Base-by-base conservation (phyloP, 2,113 vertebrate genomes). In the Cinclus cinclus region DNA sequence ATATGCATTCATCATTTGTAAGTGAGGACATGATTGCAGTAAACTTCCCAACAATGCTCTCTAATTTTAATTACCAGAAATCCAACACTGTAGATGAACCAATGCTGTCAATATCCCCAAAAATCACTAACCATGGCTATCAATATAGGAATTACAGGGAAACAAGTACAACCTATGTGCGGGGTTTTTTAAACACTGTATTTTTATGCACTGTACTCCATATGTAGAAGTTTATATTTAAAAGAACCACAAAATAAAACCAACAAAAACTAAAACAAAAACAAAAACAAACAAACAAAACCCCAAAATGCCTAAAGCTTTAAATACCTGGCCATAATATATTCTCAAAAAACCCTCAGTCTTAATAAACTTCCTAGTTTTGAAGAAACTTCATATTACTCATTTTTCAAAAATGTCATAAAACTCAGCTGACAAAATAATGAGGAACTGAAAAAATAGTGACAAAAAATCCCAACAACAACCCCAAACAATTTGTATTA, bases 51-150 rank as follows among this genome's bases (percentile, higher is more conserved):
- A 90, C 92, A 95, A 96, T 69, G 83, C 60, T 64, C 65, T 62
- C 83, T 73, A 70, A 97, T 96, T 96, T 97, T 97, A 97, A 97
- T 97, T 96, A 97, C 93, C 93, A 95, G 90, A 86, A 96, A 96
- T 44, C 56, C 76, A 94, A 75, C 81, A 56, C 7, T 24, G 64
- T 33, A 76, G 83, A 73, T 81, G 74, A 89, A 90, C 85, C 37
- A 95, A 68, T 71, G 58, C 28, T 65, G 60, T 64, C 82, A 74
- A 71, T 92, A 92, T 83, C 67, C 62, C 13, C 47, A 94, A 70
- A 74, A 87, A 79, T 53, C 27, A 56, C 42, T 80, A 28, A 93
- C 56, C 22, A 56, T 6, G 27, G 55, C 39, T 64, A 44, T 50
- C 63, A 69, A 70, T 41, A 75, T 7, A 89, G n/a, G 55, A 85